Evolutionary conservation across 2,888 invertebrate genomes (phyloP).

Genomic region (Melinaea marsaeus): DNA sequence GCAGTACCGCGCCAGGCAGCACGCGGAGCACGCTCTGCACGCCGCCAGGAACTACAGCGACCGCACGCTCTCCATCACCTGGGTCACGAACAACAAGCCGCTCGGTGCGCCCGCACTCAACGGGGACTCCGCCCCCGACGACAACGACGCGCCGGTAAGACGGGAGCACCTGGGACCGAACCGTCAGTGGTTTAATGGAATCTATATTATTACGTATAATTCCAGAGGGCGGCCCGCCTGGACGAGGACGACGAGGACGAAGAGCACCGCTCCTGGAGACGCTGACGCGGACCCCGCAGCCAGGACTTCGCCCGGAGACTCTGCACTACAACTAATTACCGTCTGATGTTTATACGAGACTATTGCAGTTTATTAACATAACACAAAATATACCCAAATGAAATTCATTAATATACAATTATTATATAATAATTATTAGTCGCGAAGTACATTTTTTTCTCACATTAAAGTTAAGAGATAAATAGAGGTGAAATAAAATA

Average conservation of each 20-base stretch:
- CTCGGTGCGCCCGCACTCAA: slow-evolving; percentile 39
- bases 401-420: no score
- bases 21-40: slow-evolving; percentile 86
- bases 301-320: slow-evolving; percentile 14
- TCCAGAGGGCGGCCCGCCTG: slow-evolving; percentile 82
- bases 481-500: no score
- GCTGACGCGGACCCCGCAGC: slow-evolving; percentile 77
- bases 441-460: no score
- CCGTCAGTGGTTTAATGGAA: neutral
- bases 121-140: slow-evolving; percentile 48
- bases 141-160: slow-evolving; percentile 50
- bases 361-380: neutral
- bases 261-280: slow-evolving; percentile 93
- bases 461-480: no score
- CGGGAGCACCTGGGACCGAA: neutral
- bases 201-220: neutral
- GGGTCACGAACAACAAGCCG: slow-evolving; percentile 54
- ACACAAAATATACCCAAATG: neutral
- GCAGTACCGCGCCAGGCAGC: slow-evolving; percentile 85
- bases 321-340: slow-evolving; percentile 9
- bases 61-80: slow-evolving; percentile 70
- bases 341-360: slow-evolving; percentile 15
- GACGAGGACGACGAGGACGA: slow-evolving; percentile 95
- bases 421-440: neutral
- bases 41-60: slow-evolving; percentile 85